These are phyloP conservation scores for Lepidothrix coronata DNA, from an alignment of 2,113 vertebrate genomes.

Conservation along the genomic window DNA sequence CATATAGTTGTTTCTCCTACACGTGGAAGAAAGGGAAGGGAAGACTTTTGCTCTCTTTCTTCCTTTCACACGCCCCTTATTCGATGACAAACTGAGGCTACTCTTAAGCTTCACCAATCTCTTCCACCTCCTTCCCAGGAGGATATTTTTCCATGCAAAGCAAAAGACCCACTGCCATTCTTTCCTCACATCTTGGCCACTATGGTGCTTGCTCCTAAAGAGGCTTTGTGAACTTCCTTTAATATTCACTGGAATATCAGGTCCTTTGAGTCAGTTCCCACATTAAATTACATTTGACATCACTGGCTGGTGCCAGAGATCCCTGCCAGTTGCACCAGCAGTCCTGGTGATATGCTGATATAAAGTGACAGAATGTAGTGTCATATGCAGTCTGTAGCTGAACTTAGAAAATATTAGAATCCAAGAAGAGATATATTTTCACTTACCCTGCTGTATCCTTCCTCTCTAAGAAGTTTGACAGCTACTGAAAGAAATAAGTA, in stretches of 20 bases:
- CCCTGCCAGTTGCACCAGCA: not conserved
- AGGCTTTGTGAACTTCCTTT: not conserved
- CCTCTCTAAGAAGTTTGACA: not conserved
- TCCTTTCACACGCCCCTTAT: not conserved
- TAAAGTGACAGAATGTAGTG: not conserved
- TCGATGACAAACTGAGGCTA: not conserved
- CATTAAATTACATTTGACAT: not conserved
- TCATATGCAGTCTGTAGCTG: not conserved
- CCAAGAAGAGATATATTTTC: not conserved
- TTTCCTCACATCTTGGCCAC: not conserved
- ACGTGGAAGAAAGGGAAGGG: not conserved
- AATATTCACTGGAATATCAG: not conserved
- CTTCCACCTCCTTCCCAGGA: not conserved
- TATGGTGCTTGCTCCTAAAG: not conserved
- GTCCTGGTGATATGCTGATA: not conserved
- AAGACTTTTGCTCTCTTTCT: not conserved
- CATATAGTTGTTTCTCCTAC: not conserved
- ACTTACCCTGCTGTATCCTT: not conserved
- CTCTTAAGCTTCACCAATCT: not conserved
- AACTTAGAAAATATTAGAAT: not conserved
- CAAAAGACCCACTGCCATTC: not conserved
- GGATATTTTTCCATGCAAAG: not conserved
- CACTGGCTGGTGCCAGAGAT: not conserved
- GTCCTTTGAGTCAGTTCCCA: not conserved
- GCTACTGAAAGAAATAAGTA: not conserved